A percentile compares a stretch with the other conserved stretches of the same genome.
Evolutionary conservation across 2,113 vertebrate species (phyloP).

Genomic region (Varanus salvator): DNA sequence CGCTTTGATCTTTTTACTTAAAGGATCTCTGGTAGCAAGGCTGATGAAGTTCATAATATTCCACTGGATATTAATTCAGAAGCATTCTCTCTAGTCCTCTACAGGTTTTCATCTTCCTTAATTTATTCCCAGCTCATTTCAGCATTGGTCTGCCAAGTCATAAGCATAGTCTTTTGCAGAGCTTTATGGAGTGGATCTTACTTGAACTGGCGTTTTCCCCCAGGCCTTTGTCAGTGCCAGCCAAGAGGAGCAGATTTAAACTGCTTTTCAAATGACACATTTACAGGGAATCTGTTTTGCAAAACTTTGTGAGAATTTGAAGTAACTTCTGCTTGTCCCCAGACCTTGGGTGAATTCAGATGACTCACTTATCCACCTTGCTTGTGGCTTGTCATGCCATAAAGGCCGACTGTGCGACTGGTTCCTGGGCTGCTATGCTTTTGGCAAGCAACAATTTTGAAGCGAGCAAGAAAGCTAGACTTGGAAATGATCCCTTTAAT

Average conservation of each 20-base stretch:
- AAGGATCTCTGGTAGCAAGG: background rate
- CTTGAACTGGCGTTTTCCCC: background rate
- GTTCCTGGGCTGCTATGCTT: background rate
- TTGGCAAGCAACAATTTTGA: background rate
- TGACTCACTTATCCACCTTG: background rate
- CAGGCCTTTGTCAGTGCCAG: background rate
- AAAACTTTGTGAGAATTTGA: background rate
- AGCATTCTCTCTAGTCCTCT: background rate
- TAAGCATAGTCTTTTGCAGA: background rate
- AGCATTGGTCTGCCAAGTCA: background rate
- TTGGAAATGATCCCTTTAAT: background rate
- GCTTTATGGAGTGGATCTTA: background rate
- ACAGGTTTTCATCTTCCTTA: background rate
- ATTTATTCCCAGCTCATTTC: background rate
- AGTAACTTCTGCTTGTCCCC: background rate
- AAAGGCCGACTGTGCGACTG: background rate
- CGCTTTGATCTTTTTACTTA: background rate
- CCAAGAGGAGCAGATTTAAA: background rate
- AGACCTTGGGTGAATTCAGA: background rate
- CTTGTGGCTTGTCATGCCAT: background rate
- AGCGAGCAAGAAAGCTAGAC: background rate
- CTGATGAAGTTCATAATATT: background rate
- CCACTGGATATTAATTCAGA: background rate
- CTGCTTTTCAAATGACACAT: background rate
- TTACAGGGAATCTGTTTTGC: background rate